These are phyloP conservation scores for Babyrousa celebensis DNA, from an alignment of 2,797 vertebrate species.

Conservation along the genomic window DNA sequence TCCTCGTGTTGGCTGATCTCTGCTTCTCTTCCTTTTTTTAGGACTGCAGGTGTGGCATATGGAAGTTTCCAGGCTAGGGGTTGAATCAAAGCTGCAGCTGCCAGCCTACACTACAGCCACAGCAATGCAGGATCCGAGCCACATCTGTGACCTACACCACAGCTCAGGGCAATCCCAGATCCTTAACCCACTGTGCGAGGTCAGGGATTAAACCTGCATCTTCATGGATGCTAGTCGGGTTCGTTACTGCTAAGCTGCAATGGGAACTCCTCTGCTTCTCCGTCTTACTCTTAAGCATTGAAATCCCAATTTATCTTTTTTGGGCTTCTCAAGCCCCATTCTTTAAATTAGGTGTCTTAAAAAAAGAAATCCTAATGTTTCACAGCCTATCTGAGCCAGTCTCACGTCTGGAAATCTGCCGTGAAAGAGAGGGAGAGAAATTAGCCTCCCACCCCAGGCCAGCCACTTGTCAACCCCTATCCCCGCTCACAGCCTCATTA, in stretches of 20 bases:
- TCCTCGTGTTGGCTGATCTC: background rate
- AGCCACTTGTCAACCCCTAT: background rate
- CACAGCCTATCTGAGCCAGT: background rate
- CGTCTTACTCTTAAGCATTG: background rate
- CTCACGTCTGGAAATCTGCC: background rate
- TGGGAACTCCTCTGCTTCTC: too few species aligned
- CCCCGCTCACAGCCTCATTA: background rate
- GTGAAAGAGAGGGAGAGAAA: background rate
- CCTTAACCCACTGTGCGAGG: too few species aligned
- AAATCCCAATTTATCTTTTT: background rate
- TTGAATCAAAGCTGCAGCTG: too few species aligned
- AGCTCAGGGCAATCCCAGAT: too few species aligned
- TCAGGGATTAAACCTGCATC: too few species aligned
- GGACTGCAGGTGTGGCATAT: too few species aligned
- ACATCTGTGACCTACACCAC: too few species aligned
- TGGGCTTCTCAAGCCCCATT: background rate
- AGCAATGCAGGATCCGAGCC: too few species aligned
- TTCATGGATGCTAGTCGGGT: too few species aligned
- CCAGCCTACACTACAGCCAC: too few species aligned
- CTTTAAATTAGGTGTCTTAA: background rate
- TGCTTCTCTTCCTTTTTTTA: background rate
- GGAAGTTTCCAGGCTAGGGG: too few species aligned
- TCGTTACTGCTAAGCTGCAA: too few species aligned
- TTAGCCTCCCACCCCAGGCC: background rate
- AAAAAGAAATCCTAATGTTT: background rate